Conservation (phyloP, 2,797 vertebrate genomes). For the Numenius phaeopus region DNA sequence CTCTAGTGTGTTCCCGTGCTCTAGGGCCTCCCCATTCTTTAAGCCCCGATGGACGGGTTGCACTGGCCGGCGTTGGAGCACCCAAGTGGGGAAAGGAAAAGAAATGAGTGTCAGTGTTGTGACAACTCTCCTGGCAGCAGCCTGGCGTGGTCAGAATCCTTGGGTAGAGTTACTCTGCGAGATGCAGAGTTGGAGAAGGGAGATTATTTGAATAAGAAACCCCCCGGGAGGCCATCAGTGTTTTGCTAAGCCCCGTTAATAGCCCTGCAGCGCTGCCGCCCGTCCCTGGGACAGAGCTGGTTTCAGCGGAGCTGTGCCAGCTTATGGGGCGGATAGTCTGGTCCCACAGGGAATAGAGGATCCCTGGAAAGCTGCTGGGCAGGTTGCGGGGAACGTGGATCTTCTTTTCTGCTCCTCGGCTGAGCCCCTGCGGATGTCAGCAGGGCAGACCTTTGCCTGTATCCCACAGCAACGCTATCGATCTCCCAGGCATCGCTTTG, state of each 20-base stretch:
- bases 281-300: neutral
- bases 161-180: neutral
- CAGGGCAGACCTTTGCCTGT: neutral
- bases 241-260: neutral
- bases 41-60: fast-evolving
- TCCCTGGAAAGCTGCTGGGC: conserved; percentile 31
- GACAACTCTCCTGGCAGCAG: neutral
- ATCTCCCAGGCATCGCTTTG: neutral
- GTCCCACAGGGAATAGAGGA: neutral
- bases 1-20: fast-evolving
- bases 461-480: neutral
- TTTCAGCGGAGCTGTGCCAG: neutral
- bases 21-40: fast-evolving
- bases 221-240: neutral
- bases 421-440: neutral
- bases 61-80: fast-evolving
- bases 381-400: neutral
- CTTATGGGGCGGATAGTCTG: neutral
- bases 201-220: neutral
- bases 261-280: neutral
- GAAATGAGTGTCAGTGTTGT: neutral
- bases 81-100: neutral
- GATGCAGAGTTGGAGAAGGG: neutral
- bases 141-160: neutral
- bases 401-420: neutral